A percentile compares a stretch with the other conserved stretches of the same genome.
Conservation (phyloP, 2,888 invertebrate species). For the Trichogramma evanescens region DNA sequence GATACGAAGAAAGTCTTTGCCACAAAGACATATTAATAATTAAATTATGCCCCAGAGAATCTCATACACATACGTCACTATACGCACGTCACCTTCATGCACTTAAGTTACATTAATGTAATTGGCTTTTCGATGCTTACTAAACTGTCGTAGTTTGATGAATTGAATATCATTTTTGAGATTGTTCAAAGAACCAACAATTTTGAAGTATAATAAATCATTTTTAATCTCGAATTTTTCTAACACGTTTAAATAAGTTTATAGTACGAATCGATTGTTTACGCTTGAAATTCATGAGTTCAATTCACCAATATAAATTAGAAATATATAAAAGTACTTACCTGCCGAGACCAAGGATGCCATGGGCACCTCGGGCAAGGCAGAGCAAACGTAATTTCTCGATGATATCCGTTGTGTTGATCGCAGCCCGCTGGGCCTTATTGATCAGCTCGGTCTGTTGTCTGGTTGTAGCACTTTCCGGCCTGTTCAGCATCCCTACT, state of each 20-base stretch:
- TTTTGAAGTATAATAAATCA: too few relatives aligned
- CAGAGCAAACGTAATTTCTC: slow-evolving; percentile 79
- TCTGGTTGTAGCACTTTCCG: slow-evolving; percentile 67
- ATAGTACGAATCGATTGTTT: too few relatives aligned
- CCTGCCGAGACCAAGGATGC: slow-evolving; percentile 83
- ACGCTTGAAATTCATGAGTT: too few relatives aligned
- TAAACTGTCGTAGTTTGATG: too few relatives aligned
- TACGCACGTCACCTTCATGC: too few relatives aligned
- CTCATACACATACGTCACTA: too few relatives aligned
- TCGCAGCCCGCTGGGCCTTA: slow-evolving; percentile 63
- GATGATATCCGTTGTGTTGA: slow-evolving; percentile 67
- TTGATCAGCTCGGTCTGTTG: slow-evolving; percentile 74
- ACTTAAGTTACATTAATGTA: too few relatives aligned
- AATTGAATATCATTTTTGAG: too few relatives aligned
- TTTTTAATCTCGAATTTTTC: too few relatives aligned
- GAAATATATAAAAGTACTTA: slow-evolving; percentile 42
- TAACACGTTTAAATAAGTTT: too few relatives aligned
- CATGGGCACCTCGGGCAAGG: slow-evolving; percentile 76
- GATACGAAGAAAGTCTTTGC: slow-evolving; percentile 5
- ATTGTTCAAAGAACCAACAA: too few relatives aligned
- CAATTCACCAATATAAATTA: neutral
- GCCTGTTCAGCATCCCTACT: slow-evolving; percentile 56
- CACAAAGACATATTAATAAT: slow-evolving; percentile 2
- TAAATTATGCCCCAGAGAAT: neutral
- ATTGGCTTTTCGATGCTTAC: too few relatives aligned